A percentile compares a stretch with the other conserved stretches of the same genome.
phyloP scores from a whole-genome alignment of 2,113 vertebrate genomes.

The Tursiops truncatus region DNA sequence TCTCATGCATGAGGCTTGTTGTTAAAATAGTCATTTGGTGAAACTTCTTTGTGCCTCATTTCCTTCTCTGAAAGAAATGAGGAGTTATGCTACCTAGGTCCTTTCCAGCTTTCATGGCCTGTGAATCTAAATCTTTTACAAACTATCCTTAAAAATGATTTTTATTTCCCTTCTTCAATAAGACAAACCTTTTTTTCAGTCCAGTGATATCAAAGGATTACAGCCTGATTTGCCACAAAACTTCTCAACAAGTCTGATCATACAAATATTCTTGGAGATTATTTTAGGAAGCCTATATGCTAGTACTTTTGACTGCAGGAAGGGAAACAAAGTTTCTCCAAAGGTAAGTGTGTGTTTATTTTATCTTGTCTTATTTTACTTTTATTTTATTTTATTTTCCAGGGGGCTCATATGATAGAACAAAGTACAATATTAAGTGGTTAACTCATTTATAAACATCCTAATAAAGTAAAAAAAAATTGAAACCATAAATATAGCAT shows the following conservation, averaged over 20 bases:
- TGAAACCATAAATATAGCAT: background rate
- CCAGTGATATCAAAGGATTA: background rate
- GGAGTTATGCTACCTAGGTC: background rate
- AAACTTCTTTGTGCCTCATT: background rate
- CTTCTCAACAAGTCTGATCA: background rate
- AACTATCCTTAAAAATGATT: background rate
- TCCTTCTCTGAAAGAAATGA: background rate
- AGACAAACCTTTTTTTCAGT: background rate
- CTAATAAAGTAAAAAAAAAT: conserved; percentile 18
- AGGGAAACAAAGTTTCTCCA: background rate
- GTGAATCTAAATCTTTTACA: background rate
- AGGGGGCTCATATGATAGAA: background rate
- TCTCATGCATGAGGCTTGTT: background rate
- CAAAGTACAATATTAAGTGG: background rate
- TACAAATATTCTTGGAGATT: background rate
- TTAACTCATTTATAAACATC: background rate
- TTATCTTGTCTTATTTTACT: background rate
- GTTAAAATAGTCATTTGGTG: background rate
- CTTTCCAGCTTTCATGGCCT: background rate
- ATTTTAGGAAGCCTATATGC: background rate
- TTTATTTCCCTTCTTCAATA: background rate
- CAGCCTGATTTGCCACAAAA: background rate
- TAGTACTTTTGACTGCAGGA: background rate
- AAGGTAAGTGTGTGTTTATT: background rate
- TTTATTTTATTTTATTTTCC: background rate